phyloP scores from a whole-genome alignment of 2,113 vertebrate genomes.

The Spilogale gracilis region DNA sequence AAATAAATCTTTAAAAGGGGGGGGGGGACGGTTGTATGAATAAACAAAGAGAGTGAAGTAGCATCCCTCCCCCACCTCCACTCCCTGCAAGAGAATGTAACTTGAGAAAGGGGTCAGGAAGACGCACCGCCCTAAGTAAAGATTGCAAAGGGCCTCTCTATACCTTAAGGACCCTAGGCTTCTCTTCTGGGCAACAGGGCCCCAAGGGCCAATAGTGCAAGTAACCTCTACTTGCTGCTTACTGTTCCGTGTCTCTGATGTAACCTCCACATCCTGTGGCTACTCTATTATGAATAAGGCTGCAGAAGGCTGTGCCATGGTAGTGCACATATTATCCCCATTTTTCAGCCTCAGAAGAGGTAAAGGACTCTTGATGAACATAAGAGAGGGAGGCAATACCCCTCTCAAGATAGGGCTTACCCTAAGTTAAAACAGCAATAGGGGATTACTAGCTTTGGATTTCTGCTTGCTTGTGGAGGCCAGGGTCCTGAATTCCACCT shows the following conservation, averaged over 20 bases:
- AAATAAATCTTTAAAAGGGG: not conserved
- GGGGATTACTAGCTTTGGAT: constrained; percentile 21
- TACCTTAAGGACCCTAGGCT: not conserved
- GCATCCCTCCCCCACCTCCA: not conserved
- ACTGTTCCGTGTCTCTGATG: not conserved
- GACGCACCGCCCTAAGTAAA: not conserved
- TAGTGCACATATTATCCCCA: not conserved
- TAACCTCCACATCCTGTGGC: not conserved
- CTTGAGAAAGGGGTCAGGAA: not conserved
- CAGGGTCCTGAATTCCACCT: not conserved
- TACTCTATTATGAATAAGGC: not conserved
- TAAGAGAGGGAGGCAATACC: not conserved
- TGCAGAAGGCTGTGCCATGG: not conserved
- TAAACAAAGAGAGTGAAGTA: not conserved
- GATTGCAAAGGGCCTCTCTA: not conserved
- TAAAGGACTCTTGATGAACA: constrained; percentile 9
- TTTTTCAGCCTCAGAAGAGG: not conserved
- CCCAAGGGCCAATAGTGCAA: not conserved
- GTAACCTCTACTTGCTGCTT: not conserved
- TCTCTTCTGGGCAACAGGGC: not conserved
- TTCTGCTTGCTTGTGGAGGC: not conserved
- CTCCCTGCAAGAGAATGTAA: not conserved
- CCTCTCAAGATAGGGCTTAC: not conserved
- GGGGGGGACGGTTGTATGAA: not conserved
- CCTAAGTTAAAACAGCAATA: constrained; percentile 13